These are phyloP conservation scores for Limenitis arthemis DNA, from an alignment of 2,888 invertebrate genomes.

Conservation along the genomic window DNA sequence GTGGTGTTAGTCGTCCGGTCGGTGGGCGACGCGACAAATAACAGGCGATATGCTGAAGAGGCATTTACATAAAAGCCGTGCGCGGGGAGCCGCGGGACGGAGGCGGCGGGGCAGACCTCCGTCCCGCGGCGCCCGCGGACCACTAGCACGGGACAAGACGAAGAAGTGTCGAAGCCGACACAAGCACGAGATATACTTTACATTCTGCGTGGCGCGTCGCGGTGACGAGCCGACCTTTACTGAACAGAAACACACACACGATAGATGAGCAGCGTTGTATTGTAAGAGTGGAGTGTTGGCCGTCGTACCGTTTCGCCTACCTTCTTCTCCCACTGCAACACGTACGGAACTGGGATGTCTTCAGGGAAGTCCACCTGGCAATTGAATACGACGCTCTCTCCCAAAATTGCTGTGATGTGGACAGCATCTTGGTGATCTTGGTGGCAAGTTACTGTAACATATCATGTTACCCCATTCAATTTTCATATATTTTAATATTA, in stretches of 20 bases:
- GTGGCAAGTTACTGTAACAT: slow-evolving; percentile 76
- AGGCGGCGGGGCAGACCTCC: slow-evolving; percentile 38
- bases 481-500: background rate
- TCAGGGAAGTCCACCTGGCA: slow-evolving; percentile 98
- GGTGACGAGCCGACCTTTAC: slow-evolving; percentile 67
- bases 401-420: slow-evolving; percentile 97
- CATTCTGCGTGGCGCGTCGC: slow-evolving; percentile 64
- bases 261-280: slow-evolving; percentile 71
- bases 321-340: slow-evolving; percentile 99
- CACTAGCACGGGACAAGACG: slow-evolving; percentile 58
- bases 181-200: slow-evolving; percentile 60
- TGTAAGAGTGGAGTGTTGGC: slow-evolving; percentile 70
- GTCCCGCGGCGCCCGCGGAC: slow-evolving; percentile 56
- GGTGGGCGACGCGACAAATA: slow-evolving; percentile 44
- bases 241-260: slow-evolving; percentile 72
- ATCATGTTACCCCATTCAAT: background rate
- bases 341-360: slow-evolving; percentile 96
- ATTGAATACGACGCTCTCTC: slow-evolving; percentile 97
- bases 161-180: slow-evolving; percentile 51
- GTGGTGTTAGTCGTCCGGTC: slow-evolving; percentile 58
- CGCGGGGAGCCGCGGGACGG: slow-evolving; percentile 53
- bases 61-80: slow-evolving; percentile 55
- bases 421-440: slow-evolving; percentile 94
- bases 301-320: slow-evolving; percentile 97
- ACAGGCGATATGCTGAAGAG: slow-evolving; percentile 60